Percentiles rank a stretch among this genome's conserved stretches.
These are phyloP conservation scores for Lepidonotus clava DNA, from an alignment of 2,888 invertebrate genomes.

Conservation along the genomic window DNA sequence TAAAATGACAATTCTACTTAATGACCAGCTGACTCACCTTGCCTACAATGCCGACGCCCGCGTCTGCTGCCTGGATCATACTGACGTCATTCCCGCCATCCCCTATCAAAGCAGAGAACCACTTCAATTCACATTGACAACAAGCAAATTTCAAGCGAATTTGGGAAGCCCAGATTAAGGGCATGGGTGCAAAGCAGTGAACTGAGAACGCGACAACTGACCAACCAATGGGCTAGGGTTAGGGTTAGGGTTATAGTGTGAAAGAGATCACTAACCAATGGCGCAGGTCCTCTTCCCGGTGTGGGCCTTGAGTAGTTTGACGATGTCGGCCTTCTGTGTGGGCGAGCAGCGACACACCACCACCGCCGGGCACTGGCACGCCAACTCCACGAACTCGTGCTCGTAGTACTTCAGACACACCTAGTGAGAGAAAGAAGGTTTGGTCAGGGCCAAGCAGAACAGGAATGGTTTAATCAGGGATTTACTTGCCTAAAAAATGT, in stretches of 20 bases:
- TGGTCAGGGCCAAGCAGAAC: too few relatives aligned
- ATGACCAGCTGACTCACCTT: constrained; percentile 70
- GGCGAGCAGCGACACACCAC: constrained; percentile 89
- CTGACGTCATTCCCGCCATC: constrained; percentile 88
- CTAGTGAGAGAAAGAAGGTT: constrained; percentile 68
- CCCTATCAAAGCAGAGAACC: too few relatives aligned
- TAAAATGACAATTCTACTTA: not conserved
- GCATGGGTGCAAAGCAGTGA: too few relatives aligned
- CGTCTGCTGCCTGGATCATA: constrained; percentile 86
- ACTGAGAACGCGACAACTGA: too few relatives aligned
- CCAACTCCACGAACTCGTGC: constrained; percentile 87
- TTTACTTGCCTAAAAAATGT: too few relatives aligned
- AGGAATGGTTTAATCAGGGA: too few relatives aligned
- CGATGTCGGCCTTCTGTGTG: constrained; percentile 87
- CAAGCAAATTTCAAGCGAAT: too few relatives aligned
- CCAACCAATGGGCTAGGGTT: too few relatives aligned
- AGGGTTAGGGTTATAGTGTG: too few relatives aligned
- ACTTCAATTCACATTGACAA: too few relatives aligned
- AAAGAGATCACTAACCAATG: constrained; percentile 78
- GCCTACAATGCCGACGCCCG: constrained; percentile 80
- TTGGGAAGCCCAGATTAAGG: too few relatives aligned
- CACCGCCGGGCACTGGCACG: constrained; percentile 87
- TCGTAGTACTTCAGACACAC: constrained; percentile 87
- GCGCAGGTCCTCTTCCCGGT: constrained; percentile 83
- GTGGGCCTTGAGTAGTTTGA: constrained; percentile 85